Evolutionary conservation across 2,113 vertebrate genomes (phyloP), one percentile per base, ranked within the genome.

Genomic region (Aegithalos caudatus): DNA sequence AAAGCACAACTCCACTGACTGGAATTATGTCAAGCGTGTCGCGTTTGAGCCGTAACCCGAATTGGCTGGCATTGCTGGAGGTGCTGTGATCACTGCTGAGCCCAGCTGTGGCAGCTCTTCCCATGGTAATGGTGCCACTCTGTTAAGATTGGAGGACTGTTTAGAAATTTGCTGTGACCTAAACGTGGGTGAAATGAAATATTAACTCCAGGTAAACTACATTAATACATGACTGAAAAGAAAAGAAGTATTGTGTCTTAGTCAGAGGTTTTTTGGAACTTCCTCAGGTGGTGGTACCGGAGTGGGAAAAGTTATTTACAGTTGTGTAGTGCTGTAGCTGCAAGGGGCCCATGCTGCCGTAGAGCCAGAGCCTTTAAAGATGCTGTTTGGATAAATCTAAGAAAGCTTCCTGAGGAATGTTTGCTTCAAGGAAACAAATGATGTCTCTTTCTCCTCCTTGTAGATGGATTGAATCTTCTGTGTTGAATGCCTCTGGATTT

Each of bases 391-490:
- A 8, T 56, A 61, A 35, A 27, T 48, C 21, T 18, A 2, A 47
- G 45, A 67, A 45, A 42, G 17, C 62, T 76, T 31, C 54, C 56
- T 62, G 71, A 60, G 31, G 12, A 74, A 29, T 57, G n/a, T 33
- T 35, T 81, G 14, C 70, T 70, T 77, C n/a, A 37, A 74, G 45
- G 58, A 78, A 86, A 81, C 24, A 40, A 74, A 97, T 42, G 14
- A 4, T 79, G 11, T 77, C 29, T 92, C 58, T 97, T 66, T 95
- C 20, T 93, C 18, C 87, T 64, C 54, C 38, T 81, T 79, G 48
- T 97, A 99, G 99, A 99, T 99, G 99, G 98, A 98, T 98, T 99
- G 98, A 99, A 98, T 95, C 96, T 97, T 97, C 94, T 94, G 95
- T 98, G 96, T 98, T 99, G 98, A 99, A 97, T 98, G 97, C 98